A percentile compares a stretch with the other conserved stretches of the same genome.
phyloP scores from a whole-genome alignment of 2,113 vertebrate genomes.

The Sigmodon hispidus region DNA sequence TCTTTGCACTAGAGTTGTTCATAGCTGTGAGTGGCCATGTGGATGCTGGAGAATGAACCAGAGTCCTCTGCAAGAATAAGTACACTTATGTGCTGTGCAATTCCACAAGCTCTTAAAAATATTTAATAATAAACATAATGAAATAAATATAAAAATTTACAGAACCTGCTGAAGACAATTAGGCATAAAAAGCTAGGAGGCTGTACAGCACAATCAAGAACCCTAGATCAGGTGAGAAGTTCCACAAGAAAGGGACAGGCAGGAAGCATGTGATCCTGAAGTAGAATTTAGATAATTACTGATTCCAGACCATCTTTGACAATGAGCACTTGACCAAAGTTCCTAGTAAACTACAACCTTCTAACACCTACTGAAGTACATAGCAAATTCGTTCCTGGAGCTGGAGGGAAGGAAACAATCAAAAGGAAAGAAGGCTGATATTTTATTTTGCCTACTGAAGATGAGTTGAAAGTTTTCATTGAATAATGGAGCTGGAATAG shows the following conservation, averaged over 20 bases:
- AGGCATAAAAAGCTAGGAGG: background rate
- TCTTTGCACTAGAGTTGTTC: background rate
- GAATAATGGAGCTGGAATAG: too few species aligned
- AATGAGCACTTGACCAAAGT: background rate
- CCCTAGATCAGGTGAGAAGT: background rate
- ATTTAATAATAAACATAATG: background rate
- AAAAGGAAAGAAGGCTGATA: background rate
- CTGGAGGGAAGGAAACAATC: background rate
- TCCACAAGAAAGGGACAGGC: background rate
- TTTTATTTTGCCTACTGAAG: background rate
- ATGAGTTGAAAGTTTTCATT: background rate
- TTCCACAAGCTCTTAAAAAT: background rate
- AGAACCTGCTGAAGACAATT: background rate
- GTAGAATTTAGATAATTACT: background rate
- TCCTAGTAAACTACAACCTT: background rate
- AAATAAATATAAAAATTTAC: background rate
- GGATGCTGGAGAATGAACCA: background rate
- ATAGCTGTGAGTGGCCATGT: background rate
- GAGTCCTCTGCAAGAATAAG: background rate
- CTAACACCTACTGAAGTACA: background rate
- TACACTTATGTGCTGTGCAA: accelerated
- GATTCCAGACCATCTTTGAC: background rate
- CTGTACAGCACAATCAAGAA: background rate
- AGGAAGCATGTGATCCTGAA: background rate
- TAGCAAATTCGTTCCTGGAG: background rate